Base-by-base conservation (phyloP, 2,113 vertebrate genomes). In the Etheostoma spectabile region DNA sequence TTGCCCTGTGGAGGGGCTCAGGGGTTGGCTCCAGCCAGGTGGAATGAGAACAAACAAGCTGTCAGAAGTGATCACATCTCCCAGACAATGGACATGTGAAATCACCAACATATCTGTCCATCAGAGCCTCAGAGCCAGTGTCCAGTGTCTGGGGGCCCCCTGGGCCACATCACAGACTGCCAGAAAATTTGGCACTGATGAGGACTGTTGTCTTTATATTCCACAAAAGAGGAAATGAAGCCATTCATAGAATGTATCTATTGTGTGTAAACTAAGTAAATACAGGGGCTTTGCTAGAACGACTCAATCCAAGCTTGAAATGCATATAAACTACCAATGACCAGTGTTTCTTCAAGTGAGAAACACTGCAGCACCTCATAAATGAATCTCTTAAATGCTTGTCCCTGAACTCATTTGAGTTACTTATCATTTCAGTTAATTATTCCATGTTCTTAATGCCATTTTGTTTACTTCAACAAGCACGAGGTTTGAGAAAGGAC, bases 21-120 rank as follows among this genome's bases (percentile, higher is more conserved):
- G 84, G 81, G 89, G 74, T 80, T 87, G 79, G 79, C 90, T 84
- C 68, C 90, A 91, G 60, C 93, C 94, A 94, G 90, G 92, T 95
- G 93, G 91, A 95, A 94, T 88, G 86, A 91, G 92, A 94, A 92
- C 93, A 95, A 95, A 94, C 93, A 95, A 92, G 87, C 92, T 94
- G 94, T 95, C 94, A 90, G 83, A 91, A 93, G 84, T 89, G 89
- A 94, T 95, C 90, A 91, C 84, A 83, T 94, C 93, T 86, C 77
- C 63, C 77, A 81, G 84, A 92, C 84, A 86, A 56, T 84, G 84
- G 84, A 85, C 86, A 90, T 90, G 88, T 77, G 87, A 93, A 84
- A 83, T 80, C 91, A 87, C 90, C 83, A 67, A 80, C 88, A 92
- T 91, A 91, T 91, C 90, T 93, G 86, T 91, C 91, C 85, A 90